phyloP scores from a whole-genome alignment of 2,888 invertebrate genomes.

The Schrankia costaestrigalis region DNA sequence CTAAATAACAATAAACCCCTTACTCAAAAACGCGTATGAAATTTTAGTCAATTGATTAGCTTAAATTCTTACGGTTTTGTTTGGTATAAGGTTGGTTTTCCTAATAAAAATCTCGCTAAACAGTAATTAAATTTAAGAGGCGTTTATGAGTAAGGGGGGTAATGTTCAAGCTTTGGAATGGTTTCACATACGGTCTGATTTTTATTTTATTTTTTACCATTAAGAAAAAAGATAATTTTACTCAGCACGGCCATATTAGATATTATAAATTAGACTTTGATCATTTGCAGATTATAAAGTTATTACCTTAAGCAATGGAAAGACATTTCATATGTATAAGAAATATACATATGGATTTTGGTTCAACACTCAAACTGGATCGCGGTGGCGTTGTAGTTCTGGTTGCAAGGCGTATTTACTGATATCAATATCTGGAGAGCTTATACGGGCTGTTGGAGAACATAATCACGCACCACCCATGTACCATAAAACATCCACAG shows the following conservation, averaged over 20 bases:
- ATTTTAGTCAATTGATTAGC: no score
- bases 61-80: no score
- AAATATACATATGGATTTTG: constrained; percentile 34
- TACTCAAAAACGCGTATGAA: no score
- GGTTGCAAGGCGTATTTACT: constrained; percentile 31
- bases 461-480: constrained; percentile 5
- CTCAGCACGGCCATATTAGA: background rate
- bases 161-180: no score
- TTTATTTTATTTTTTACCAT: no score
- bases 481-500: constrained; percentile 3
- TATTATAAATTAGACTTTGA: background rate
- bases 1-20: no score
- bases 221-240: background rate
- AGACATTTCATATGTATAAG: constrained; percentile 33
- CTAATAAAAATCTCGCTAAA: no score
- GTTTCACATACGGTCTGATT: no score
- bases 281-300: constrained; percentile 23
- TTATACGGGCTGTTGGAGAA: constrained; percentile 8
- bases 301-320: constrained; percentile 30
- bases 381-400: constrained; percentile 26
- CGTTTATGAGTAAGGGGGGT: no score
- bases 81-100: no score
- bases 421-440: constrained; percentile 14
- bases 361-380: constrained; percentile 7
- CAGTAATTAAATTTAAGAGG: no score